Evolutionary conservation across 2,888 invertebrate species (phyloP), one percentile per base, ranked within the genome.

Genomic region (Cosmia pyralina): DNA sequence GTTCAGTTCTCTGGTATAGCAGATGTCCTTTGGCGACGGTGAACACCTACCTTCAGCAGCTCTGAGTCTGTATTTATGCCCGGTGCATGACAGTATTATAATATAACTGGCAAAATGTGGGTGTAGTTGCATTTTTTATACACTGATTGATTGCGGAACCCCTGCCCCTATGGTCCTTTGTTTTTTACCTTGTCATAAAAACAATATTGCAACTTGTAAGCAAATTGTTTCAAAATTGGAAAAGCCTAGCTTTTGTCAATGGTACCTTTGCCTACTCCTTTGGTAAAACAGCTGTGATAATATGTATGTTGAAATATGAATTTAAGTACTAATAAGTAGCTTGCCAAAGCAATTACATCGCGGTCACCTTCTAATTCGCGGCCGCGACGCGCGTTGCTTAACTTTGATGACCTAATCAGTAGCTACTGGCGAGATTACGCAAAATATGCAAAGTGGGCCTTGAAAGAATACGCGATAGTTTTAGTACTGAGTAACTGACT

Each of bases 341-440:
- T 52, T 41, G 72, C 75, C 59, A 55, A 38, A 53, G 68, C 19
- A 59, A 76, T 77, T 76, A 77, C 77, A n/a, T 15, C 38, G 46
- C 52, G 75, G 63, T 53, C 77, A 77, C 79, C 77, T 77, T 79
- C 77, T 72, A 79, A 66, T 72, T 77, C 77, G 77, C 72, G 77
- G 72, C 79, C 79, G 77, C 72, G 57, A 55, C 65, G 55, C 46
- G 48, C 13, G 65, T 77, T 77, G 72, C 77, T 77, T 79, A 77
- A 76, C 57, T 78, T 15, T 41, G 72, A 77, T 77, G 53, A 77
- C 65, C 65, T 48, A 79, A 79, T 77, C 79, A 60, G 41, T 64
- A 53, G 22, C 17, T 41, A 10, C 63, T 44, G 38, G 22, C 13
- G 13, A 13, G 22, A 46, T 76, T 76, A 77, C 70, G 70, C 63